phyloP scores from a whole-genome alignment of 2,888 invertebrate species.

The Brachynemurus nebulosus region DNA sequence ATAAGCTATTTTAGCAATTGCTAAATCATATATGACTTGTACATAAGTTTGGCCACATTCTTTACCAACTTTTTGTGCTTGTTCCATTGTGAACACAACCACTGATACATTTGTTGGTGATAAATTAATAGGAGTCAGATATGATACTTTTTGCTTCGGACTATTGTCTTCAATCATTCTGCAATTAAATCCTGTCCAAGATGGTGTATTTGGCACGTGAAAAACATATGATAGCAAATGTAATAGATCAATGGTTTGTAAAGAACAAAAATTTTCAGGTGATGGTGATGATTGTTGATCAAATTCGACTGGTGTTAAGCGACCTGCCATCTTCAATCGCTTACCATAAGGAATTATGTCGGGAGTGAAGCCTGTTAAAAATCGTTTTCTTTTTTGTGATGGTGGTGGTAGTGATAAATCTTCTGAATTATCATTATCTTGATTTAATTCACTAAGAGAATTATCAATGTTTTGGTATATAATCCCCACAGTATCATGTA shows the following conservation, averaged over 20 bases:
- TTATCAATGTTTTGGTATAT: slow-evolving; percentile 12
- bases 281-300: background rate
- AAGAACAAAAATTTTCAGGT: slow-evolving; percentile 4
- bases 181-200: slow-evolving; percentile 25
- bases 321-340: slow-evolving; percentile 7
- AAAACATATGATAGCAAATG: slow-evolving; percentile 20
- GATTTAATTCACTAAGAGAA: slow-evolving; percentile 3
- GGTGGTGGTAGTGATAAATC: background rate
- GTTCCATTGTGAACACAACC: slow-evolving; percentile 20
- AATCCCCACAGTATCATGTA: slow-evolving; percentile 14
- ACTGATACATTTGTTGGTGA: slow-evolving; percentile 22
- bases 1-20: slow-evolving; percentile 21
- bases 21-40: slow-evolving; percentile 24
- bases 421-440: background rate
- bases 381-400: slow-evolving; percentile 14
- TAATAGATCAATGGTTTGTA: slow-evolving; percentile 12
- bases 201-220: slow-evolving; percentile 21
- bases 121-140: slow-evolving; percentile 22
- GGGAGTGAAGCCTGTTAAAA: slow-evolving; percentile 9
- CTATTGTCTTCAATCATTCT: slow-evolving; percentile 16
- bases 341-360: slow-evolving; percentile 10
- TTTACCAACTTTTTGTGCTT: slow-evolving; percentile 17
- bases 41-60: slow-evolving; percentile 18
- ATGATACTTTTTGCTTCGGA: slow-evolving; percentile 19
- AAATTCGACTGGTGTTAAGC: background rate